Conservation (phyloP, 2,113 vertebrate genomes). For the Oryctolagus cuniculus region mOryCun1.1 NC_091432.1:110739001-110739500, state of each 20-base stretch:
- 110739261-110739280: constrained; percentile 74
- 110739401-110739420: not conserved
- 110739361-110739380: not conserved
- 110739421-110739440: not conserved
- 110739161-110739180: constrained; percentile 80
- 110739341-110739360: too few species aligned
- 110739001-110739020: not conserved
- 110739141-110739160: constrained; percentile 72
- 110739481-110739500: not conserved
- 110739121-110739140: not conserved
- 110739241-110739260: not conserved
- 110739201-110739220: constrained; percentile 85
- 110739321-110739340: not conserved
- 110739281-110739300: not conserved
- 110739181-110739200: constrained; percentile 78
- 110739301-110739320: not conserved
- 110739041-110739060: not conserved
- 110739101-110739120: not conserved
- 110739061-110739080: not conserved
- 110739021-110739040: not conserved
- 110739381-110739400: not conserved
- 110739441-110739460: not conserved
- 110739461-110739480: not conserved
- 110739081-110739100: not conserved
- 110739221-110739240: constrained; percentile 80